phyloP scores from a whole-genome alignment of 53 echinoderm and acorn worm genomes.

The Echinometra lucunter region DNA sequence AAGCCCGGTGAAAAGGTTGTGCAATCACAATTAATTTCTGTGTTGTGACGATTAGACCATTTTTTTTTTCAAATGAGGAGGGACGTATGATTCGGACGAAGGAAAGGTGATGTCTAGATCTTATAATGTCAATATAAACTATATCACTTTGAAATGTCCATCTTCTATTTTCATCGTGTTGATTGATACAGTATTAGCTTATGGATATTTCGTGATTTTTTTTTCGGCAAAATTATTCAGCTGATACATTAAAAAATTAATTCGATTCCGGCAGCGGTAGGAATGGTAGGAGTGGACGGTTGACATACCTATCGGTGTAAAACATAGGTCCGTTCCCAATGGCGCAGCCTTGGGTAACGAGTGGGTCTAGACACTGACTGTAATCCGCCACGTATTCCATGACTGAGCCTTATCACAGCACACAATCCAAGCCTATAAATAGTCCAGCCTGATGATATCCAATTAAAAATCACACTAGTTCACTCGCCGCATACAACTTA shows the following conservation, averaged over 20 bases:
- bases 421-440: slow-evolving; percentile 49
- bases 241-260: not conserved
- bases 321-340: slow-evolving; percentile 15
- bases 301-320: slow-evolving; percentile 44
- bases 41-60: no score
- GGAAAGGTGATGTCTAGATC: no score
- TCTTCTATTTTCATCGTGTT: no score
- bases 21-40: no score
- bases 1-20: no score
- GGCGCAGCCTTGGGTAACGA: slow-evolving; percentile 7
- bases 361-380: slow-evolving; percentile 40
- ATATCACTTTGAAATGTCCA: no score
- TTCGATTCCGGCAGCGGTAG: no score
- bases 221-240: not conserved
- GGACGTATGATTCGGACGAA: no score
- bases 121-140: no score
- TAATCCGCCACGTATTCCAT: slow-evolving; percentile 54
- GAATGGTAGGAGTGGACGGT: not conserved
- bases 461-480: slow-evolving; percentile 29
- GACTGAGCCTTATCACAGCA: slow-evolving; percentile 14
- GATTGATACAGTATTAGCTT: no score
- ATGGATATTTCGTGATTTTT: no score
- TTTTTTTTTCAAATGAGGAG: no score
- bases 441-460: slow-evolving; percentile 42
- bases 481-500: not conserved